Base-by-base conservation (phyloP, 2,797 vertebrate genomes). In the Scomberomorus guttatus region DNA sequence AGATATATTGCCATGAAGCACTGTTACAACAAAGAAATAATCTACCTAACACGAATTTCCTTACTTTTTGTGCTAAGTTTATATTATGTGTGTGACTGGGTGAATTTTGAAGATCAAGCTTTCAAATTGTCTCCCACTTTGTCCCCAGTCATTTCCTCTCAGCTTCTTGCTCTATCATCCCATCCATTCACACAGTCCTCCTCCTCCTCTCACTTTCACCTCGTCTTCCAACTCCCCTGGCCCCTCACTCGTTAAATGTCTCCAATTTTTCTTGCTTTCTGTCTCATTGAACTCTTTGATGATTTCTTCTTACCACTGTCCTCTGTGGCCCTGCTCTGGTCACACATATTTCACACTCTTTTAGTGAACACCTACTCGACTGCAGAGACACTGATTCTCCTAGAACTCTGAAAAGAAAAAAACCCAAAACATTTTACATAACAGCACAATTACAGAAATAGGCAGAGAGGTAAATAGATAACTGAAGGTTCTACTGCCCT, bases 211-310 rank as follows among this genome's bases (percentile, higher is more conserved):
- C 44, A 22, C 42, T 17, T 50, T 58, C 20, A 29, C 54, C 25
- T 32, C 39, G 5, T 11, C 55, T 29, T 67, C 29, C 62, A 48
- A 27, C 62, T 55, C 73, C 54, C 58, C 15, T 24, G 42, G 59
- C 56, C 52, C 77, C 72, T 59, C 60, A 3, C 52, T 73, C 69
- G 32, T 69, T 52, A 27, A 81, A 74, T 46, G n/a, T 60, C 29
- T 63, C 27, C 50, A 9, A 25, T 25, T 63, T 61, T 70, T 62
- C 51, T 66, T 12, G 2, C 37, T 72, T 59, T 64, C 46, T 66
- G 12, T 76, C 44, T 79, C 58, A 63, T 44, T 60, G 46, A 61
- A n/a, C 20, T 56, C 5, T 48, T 14, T 22, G 9, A 58, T 15
- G 37, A 2, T 52, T 46, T 56, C 32, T 24, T 57, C 10, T 42